These are phyloP conservation scores for Camponotus fellah DNA, from an alignment of 2,888 invertebrate genomes.

Conservation along the genomic window DNA sequence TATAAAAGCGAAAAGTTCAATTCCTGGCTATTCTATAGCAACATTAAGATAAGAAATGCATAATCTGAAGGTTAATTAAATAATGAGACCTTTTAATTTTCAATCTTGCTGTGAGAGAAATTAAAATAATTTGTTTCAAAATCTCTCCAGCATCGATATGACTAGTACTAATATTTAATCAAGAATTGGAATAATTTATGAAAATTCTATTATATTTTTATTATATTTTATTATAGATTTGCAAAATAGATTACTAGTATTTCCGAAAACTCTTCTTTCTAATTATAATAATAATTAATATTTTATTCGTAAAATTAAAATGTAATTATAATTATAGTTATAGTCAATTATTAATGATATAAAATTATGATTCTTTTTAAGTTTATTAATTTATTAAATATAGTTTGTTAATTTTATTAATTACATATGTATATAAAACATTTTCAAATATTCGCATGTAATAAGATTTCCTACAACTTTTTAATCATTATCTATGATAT, in stretches of 20 bases:
- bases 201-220: too few species aligned
- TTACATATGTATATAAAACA: too few species aligned
- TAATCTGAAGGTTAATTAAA: not conserved
- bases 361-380: not conserved
- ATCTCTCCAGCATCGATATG: not conserved
- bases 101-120: not conserved
- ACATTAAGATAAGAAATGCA: not conserved
- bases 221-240: not conserved
- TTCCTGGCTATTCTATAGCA: too few species aligned
- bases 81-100: not conserved
- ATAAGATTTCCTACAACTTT: not conserved
- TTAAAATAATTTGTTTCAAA: not conserved
- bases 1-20: too few species aligned
- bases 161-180: not conserved
- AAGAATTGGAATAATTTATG: not conserved
- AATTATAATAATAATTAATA: not conserved
- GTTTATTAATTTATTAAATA: not conserved
- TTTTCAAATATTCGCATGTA: not conserved
- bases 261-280: not conserved
- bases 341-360: not conserved
- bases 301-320: not conserved
- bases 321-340: not conserved
- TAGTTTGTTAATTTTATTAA: not conserved
- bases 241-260: not conserved
- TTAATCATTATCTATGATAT: slow-evolving; percentile 29